Base-by-base conservation (phyloP, 1,140 invertebrate genomes). In the Drosophila baimaii region DNA sequence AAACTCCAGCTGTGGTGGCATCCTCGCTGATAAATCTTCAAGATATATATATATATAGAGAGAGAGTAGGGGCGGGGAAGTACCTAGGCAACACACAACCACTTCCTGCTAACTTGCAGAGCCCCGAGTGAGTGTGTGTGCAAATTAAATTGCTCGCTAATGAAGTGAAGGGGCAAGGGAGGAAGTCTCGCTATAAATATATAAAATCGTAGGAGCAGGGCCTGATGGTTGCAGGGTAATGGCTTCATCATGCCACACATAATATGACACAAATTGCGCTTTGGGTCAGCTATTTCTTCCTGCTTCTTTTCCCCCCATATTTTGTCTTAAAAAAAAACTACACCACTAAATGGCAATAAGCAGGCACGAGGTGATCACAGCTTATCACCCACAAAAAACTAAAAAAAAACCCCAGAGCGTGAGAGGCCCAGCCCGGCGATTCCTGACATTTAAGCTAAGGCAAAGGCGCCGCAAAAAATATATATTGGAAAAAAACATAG, bases 101-200 rank as follows among this genome's bases (percentile, higher is more conserved):
- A 72, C 69, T 72, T 72, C 69, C 69, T 71, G 68, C 41, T 46
- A 46, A 51, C 41, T 33, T 54, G 12, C 39, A 33, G 64, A 64
- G 46, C n/a, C n/a, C 13, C 17, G 9, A 19, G 29, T 51, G 54
- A 84, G 78, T 79, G 77, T 85, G 82, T 88, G 84, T 89, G 77
- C 84, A 89, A 89, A 89, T 88, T 83, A 82, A 88, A 88, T 89
- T 90, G 81, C 81, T 81, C 84, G 85, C 81, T 89, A 90, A 89
- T 89, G 85, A 88, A 88, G 84, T 88, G 47, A 23, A 46, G 73
- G 56, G 46, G 44, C 52, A 39, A 44, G 58, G 35, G 33, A 37
- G 55, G 15, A 12, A 15, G 8, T 10, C 21, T 21, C 10, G 2
- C 29, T 27, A 46, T 31, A 33, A 5, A 27, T 29, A 56, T 29